Conservation (phyloP, 1,140 invertebrate species). For the Brachionus plicatilis region DNA sequence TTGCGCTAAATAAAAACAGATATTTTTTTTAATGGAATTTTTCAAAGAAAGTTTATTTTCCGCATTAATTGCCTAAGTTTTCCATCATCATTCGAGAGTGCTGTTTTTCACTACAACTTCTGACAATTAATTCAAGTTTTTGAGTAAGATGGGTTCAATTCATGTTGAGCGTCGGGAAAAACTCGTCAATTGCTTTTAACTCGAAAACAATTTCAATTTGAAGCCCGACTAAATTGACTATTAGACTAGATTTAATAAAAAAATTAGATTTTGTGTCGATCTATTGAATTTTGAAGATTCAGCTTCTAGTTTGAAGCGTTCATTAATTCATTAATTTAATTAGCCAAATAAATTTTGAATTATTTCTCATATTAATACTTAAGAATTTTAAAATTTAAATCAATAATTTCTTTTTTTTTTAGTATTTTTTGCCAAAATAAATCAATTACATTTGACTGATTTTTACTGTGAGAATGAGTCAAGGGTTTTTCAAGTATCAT, state of each 20-base stretch:
- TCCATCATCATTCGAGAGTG: neutral
- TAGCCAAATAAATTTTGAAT: neutral
- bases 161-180: neutral
- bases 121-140: neutral
- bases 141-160: neutral
- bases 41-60: neutral
- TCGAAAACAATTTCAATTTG: neutral
- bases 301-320: neutral
- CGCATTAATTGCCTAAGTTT: neutral
- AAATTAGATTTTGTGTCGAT: neutral
- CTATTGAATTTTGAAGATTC: neutral
- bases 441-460: neutral
- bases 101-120: neutral
- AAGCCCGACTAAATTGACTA: neutral
- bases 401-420: neutral
- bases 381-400: neutral
- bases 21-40: neutral
- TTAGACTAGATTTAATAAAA: neutral
- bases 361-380: neutral
- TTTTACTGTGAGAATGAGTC: neutral
- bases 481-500: too few species aligned
- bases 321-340: neutral
- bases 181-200: neutral
- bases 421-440: neutral
- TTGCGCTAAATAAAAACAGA: neutral